Evolutionary conservation across 2,113 vertebrate species (phyloP).

Genomic region (Muntiacus muntjak): DNA sequence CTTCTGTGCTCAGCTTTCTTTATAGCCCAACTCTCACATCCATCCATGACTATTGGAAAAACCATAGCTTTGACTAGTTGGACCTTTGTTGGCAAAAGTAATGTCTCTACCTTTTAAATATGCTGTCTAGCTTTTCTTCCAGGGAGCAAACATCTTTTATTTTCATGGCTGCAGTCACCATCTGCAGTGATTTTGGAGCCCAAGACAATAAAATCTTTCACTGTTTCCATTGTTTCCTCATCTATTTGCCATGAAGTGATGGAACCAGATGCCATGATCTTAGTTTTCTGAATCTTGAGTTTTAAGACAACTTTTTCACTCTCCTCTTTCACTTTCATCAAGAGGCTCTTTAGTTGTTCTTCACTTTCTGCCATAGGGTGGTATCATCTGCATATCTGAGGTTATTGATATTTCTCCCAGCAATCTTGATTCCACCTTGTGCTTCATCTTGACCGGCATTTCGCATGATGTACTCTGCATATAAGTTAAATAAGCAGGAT

Average conservation of each 20-base stretch:
- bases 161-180: not conserved
- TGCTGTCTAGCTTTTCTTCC: not conserved
- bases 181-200: not conserved
- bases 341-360: not conserved
- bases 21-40: not conserved
- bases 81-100: not conserved
- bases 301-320: not conserved
- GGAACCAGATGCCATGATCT: not conserved
- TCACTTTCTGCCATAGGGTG: not conserved
- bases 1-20: not conserved
- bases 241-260: not conserved
- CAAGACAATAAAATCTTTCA: not conserved
- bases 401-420: not conserved
- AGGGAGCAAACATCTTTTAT: not conserved
- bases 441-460: rapidly evolving
- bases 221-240: not conserved
- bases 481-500: not conserved
- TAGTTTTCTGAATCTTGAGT: not conserved
- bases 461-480: not conserved
- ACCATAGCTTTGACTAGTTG: not conserved
- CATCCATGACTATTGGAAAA: not conserved
- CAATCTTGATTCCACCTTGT: not conserved
- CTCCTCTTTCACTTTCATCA: not conserved
- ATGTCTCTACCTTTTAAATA: not conserved
- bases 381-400: not conserved